Evolutionary conservation across 2,113 vertebrate genomes (phyloP).

Genomic region (Thryonomys swinderianus): DNA sequence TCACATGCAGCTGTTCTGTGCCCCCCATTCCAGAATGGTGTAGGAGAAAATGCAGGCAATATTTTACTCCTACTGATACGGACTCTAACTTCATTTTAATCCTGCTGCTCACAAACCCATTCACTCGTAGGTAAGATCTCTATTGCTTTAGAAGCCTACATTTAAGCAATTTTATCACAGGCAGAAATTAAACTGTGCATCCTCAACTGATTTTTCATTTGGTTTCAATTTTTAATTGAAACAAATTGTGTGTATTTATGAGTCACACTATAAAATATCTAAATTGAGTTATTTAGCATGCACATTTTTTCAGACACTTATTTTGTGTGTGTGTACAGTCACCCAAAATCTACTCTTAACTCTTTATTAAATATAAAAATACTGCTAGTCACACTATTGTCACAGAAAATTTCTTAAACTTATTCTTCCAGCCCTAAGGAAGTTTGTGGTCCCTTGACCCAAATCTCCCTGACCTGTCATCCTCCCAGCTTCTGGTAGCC

Average conservation of each 20-base stretch:
- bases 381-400: not conserved
- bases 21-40: not conserved
- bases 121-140: not conserved
- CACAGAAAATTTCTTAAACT: not conserved
- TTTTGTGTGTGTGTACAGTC: not conserved
- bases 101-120: not conserved
- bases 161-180: not conserved
- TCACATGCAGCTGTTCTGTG: not conserved
- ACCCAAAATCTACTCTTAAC: not conserved
- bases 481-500: not conserved
- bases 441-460: not conserved
- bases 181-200: not conserved
- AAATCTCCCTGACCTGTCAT: not conserved
- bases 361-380: not conserved
- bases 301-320: not conserved
- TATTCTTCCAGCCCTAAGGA: not conserved
- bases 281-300: not conserved
- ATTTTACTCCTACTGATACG: not conserved
- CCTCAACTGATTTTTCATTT: not conserved
- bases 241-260: not conserved
- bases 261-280: not conserved
- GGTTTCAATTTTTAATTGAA: not conserved
- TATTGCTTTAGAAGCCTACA: not conserved
- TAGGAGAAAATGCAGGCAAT: not conserved
- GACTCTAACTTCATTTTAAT: not conserved